Percentiles rank a stretch among this genome's conserved stretches.
phyloP scores from a whole-genome alignment of 2,888 invertebrate genomes.

The Xestia sexstrigata region DNA sequence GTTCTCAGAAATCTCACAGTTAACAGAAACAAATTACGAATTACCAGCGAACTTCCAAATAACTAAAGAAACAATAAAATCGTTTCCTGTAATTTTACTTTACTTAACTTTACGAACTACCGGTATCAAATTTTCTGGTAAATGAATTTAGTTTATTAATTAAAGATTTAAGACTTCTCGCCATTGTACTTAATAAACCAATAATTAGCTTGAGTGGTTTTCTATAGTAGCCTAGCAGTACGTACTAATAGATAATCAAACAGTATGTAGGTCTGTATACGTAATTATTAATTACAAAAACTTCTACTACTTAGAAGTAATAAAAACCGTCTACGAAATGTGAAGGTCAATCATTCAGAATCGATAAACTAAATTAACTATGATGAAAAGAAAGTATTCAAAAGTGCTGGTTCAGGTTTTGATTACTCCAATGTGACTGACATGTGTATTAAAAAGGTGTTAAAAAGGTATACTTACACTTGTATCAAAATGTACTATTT shows the following conservation, averaged over 20 bases:
- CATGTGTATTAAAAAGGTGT: background rate
- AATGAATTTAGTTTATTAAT: constrained; percentile 22
- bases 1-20: constrained; percentile 26
- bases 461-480: background rate
- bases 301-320: background rate
- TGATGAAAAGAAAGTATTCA: background rate
- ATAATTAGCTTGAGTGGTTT: constrained; percentile 4
- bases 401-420: background rate
- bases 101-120: background rate
- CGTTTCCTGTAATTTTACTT: constrained; percentile 8
- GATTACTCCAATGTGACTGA: background rate
- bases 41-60: constrained; percentile 3
- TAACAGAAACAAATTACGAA: constrained; percentile 23
- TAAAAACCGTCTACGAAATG: background rate
- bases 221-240: background rate
- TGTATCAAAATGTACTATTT: too few species aligned
- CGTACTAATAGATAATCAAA: background rate
- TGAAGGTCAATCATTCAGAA: constrained; percentile 2
- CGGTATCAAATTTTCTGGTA: constrained; percentile 7
- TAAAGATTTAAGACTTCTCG: constrained; percentile 12
- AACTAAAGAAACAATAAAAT: constrained; percentile 22
- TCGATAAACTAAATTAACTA: constrained; percentile 8
- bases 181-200: background rate
- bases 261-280: background rate
- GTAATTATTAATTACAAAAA: background rate